Percentiles rank a stretch among this genome's conserved stretches.
Evolutionary conservation across 2,797 vertebrate species (phyloP).

Genomic region (Hybognathus amarus): DNA sequence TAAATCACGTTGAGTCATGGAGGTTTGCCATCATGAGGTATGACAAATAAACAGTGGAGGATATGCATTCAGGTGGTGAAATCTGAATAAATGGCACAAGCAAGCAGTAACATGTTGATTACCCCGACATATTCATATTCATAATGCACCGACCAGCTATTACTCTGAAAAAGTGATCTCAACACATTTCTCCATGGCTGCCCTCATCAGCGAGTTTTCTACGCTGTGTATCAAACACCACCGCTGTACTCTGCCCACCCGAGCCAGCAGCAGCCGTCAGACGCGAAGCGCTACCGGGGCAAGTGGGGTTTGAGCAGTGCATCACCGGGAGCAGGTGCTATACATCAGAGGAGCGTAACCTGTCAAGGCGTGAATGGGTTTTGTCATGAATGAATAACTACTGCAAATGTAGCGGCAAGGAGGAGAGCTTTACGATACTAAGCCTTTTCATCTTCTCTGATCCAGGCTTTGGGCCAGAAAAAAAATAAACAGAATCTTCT

Average conservation of each 20-base stretch:
- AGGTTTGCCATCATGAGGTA: slow-evolving; percentile 62
- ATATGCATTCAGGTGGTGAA: slow-evolving; percentile 71
- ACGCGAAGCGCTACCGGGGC: slow-evolving; percentile 51
- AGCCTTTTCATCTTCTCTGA: slow-evolving; percentile 78
- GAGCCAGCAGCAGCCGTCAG: slow-evolving; percentile 34
- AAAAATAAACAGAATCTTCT: slow-evolving; percentile 71
- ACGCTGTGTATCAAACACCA: slow-evolving; percentile 73
- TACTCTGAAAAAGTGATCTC: slow-evolving; percentile 70
- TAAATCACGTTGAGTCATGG: slow-evolving; percentile 66
- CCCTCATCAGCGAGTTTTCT: slow-evolving; percentile 73
- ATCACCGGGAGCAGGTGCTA: slow-evolving; percentile 68
- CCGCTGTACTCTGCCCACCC: slow-evolving; percentile 56
- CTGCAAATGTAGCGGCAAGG: slow-evolving; percentile 69
- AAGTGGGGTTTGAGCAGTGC: slow-evolving; percentile 49
- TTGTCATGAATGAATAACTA: slow-evolving; percentile 85
- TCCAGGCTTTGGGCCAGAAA: slow-evolving; percentile 71
- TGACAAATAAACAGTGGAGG: slow-evolving; percentile 68
- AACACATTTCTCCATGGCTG: slow-evolving; percentile 72
- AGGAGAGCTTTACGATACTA: slow-evolving; percentile 73
- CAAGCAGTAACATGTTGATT: slow-evolving; percentile 65
- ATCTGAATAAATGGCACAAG: slow-evolving; percentile 73
- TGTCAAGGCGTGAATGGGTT: slow-evolving; percentile 82
- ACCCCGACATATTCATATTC: slow-evolving; percentile 75
- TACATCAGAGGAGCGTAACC: slow-evolving; percentile 66
- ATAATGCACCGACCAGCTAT: slow-evolving; percentile 63